Evolutionary conservation across 2,888 invertebrate species (phyloP).

Genomic region (Caenorhabditis angaria): DNA sequence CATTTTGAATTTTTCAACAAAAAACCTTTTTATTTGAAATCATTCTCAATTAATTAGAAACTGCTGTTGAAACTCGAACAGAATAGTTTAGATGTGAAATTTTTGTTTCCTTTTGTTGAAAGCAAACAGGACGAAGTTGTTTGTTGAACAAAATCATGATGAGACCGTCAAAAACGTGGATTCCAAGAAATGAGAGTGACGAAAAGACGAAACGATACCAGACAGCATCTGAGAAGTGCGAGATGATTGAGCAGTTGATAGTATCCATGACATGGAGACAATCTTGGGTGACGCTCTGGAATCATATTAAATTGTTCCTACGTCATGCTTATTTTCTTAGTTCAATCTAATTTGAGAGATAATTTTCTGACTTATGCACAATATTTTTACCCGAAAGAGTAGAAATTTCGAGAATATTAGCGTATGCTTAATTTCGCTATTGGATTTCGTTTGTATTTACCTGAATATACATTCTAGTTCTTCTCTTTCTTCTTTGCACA

Average conservation of each 20-base stretch:
- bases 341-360: too few species aligned
- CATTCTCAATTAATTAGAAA: neutral
- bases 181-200: conserved; percentile 12
- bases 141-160: conserved; percentile 9
- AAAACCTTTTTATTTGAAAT: neutral
- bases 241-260: conserved; percentile 12
- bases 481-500: neutral
- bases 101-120: neutral
- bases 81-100: neutral
- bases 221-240: neutral
- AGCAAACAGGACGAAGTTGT: conserved; percentile 6
- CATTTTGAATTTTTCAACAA: neutral
- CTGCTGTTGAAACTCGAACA: too few species aligned
- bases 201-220: conserved; percentile 10
- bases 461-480: conserved; percentile 12
- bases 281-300: conserved; percentile 14
- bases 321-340: too few species aligned
- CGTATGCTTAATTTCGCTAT: neutral
- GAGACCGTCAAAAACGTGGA: conserved; percentile 13
- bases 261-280: conserved; percentile 13
- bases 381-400: neutral
- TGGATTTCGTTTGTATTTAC: neutral
- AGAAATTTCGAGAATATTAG: neutral
- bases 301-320: neutral
- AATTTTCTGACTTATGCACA: too few species aligned